Evolutionary conservation across 2,888 invertebrate species (phyloP).

Genomic region (Trichopoda pennipes): DNA sequence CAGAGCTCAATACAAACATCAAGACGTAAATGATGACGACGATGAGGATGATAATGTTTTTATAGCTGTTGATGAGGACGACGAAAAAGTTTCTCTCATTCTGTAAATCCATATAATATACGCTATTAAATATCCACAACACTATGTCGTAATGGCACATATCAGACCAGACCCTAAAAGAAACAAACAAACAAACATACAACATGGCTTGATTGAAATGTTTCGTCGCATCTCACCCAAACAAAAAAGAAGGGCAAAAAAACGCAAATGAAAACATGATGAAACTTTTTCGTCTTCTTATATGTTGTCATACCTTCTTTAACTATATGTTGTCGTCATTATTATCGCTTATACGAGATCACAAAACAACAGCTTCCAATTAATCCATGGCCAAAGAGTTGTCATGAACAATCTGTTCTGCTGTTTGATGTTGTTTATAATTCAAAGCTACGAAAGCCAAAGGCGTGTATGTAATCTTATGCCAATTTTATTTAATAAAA

Average conservation of each 20-base stretch:
- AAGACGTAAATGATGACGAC: constrained; percentile 20
- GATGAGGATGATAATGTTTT: not conserved
- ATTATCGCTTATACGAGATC: constrained; percentile 67
- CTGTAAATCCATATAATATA: constrained; percentile 43
- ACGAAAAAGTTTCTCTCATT: constrained; percentile 33
- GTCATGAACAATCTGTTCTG: constrained; percentile 65
- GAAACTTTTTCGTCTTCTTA: constrained; percentile 32
- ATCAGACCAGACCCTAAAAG: constrained; percentile 26
- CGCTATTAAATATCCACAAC: constrained; percentile 28
- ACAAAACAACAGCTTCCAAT: constrained; percentile 69
- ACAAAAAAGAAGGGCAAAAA: too few species aligned
- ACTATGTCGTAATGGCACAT: constrained; percentile 28
- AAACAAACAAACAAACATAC: constrained; percentile 55
- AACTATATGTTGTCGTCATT: constrained; percentile 55
- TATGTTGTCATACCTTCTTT: constrained; percentile 35
- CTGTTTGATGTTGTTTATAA: constrained; percentile 59
- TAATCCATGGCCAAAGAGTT: constrained; percentile 68
- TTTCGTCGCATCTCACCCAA: constrained; percentile 62
- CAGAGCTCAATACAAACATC: constrained; percentile 14
- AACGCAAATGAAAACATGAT: constrained; percentile 25
- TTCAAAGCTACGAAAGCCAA: constrained; percentile 46
- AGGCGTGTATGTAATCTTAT: constrained; percentile 65
- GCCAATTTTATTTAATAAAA: constrained; percentile 68
- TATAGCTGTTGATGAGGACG: constrained; percentile 12
- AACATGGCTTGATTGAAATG: constrained; percentile 70